These are phyloP conservation scores for Nematostella vectensis DNA, from an alignment of 92 coral and sea anemone genomes.

Conservation along the genomic window DNA sequence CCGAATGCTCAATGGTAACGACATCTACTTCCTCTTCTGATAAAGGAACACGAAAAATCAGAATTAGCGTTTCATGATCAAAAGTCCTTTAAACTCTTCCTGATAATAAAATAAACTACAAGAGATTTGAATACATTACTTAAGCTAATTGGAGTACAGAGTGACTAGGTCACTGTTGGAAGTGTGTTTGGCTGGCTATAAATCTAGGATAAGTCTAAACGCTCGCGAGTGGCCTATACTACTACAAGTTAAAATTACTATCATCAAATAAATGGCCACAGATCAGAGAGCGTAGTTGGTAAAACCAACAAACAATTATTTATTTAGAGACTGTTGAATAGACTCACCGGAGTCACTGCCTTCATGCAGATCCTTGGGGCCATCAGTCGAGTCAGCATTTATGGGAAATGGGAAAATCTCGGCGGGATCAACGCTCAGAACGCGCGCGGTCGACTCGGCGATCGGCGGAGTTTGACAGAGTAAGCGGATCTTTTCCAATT, in stretches of 20 bases:
- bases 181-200: no score
- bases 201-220: no score
- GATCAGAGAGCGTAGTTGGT: constrained; percentile 17
- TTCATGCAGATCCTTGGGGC: constrained; percentile 28
- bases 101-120: background rate
- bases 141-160: no score
- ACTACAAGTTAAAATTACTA: no score
- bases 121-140: background rate
- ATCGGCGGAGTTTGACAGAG: constrained; percentile 92
- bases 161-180: no score
- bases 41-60: constrained; percentile 36
- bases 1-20: constrained; percentile 79
- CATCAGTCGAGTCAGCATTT: constrained; percentile 51
- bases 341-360: constrained; percentile 72
- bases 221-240: no score
- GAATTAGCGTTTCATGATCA: no score
- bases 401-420: constrained; percentile 95
- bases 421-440: constrained; percentile 88
- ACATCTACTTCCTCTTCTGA: constrained; percentile 94
- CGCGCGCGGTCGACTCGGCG: constrained; percentile 75
- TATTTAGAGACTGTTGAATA: constrained; percentile 28
- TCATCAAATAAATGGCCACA: constrained; percentile 6
- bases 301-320: constrained; percentile 34
- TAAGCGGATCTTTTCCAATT: constrained; percentile 65
- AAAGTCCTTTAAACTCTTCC: background rate